A percentile compares a stretch with the other conserved stretches of the same genome.
Evolutionary conservation across 2,888 invertebrate genomes (phyloP).

Genomic region (Coecobrya sp.): DNA sequence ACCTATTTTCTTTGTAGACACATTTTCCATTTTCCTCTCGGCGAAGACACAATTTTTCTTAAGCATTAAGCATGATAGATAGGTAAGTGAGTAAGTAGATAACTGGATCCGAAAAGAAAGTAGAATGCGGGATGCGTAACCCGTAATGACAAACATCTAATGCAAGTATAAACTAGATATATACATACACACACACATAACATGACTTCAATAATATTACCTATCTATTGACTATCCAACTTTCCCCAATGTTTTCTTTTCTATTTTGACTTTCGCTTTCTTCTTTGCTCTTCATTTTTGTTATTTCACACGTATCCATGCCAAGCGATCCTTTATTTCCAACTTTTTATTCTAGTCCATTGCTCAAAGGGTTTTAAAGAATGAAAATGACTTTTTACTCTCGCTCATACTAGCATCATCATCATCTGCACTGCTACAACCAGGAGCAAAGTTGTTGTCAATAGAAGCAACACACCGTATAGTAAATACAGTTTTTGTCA

Average conservation of each 20-base stretch:
- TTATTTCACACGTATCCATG: background rate
- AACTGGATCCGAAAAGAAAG: conserved; percentile 15
- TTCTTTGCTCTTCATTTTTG: background rate
- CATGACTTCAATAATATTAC: conserved; percentile 2
- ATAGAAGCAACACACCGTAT: background rate
- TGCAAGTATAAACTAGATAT: background rate
- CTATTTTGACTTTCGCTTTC: conserved; percentile 5
- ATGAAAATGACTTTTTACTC: conserved; percentile 79
- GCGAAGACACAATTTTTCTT: background rate
- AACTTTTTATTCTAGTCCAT: conserved; percentile 68
- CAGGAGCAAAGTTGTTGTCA: background rate
- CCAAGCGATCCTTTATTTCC: conserved; percentile 42
- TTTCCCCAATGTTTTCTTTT: conserved; percentile 38
- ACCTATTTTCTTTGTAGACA: no score
- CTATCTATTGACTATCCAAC: conserved; percentile 28
- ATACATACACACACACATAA: background rate
- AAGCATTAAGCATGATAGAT: background rate
- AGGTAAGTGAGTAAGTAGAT: background rate
- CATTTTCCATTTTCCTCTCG: background rate
- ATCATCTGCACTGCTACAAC: background rate
- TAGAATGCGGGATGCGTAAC: conserved; percentile 25
- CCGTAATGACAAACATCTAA: conserved; percentile 45
- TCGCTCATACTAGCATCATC: conserved; percentile 49
- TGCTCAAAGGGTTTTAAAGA: conserved; percentile 79
- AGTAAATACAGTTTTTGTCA: conserved; percentile 6